Evolutionary conservation across 2,888 invertebrate genomes (phyloP).

Genomic region (Cheilosia scutellata): DNA sequence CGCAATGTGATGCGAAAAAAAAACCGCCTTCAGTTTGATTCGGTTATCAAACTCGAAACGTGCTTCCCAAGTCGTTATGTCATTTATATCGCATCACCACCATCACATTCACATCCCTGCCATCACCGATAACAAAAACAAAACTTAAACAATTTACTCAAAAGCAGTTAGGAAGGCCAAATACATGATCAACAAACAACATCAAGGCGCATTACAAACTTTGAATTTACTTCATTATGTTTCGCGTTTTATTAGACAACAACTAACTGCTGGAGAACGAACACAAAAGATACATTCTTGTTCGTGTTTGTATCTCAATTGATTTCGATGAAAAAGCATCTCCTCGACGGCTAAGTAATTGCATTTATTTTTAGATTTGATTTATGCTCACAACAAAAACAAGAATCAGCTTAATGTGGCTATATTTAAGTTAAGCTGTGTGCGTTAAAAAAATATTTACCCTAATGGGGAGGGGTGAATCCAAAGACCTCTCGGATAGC

Average conservation of each 20-base stretch:
- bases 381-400: constrained; percentile 53
- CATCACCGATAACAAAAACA: neutral
- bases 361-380: constrained; percentile 74
- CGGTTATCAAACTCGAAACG: constrained; percentile 62
- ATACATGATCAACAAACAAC: constrained; percentile 30
- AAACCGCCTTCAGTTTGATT: constrained; percentile 39
- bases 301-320: constrained; percentile 60
- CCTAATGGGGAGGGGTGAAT: constrained; percentile 26
- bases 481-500: constrained; percentile 34
- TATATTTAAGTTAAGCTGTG: constrained; percentile 26
- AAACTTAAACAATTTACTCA: constrained; percentile 52
- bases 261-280: constrained; percentile 7
- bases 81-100: constrained; percentile 33
- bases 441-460: neutral
- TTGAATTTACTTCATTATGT: constrained; percentile 59
- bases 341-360: constrained; percentile 64
- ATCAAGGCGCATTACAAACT: constrained; percentile 12
- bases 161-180: constrained; percentile 45
- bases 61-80: constrained; percentile 51
- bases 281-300: constrained; percentile 52
- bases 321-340: constrained; percentile 69
- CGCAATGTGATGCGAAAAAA: constrained; percentile 18
- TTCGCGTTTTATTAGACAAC: constrained; percentile 3
- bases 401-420: constrained; percentile 20
- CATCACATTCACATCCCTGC: constrained; percentile 29